phyloP scores from a whole-genome alignment of 1,140 invertebrate genomes.

The Drosophila takahashii region DNA sequence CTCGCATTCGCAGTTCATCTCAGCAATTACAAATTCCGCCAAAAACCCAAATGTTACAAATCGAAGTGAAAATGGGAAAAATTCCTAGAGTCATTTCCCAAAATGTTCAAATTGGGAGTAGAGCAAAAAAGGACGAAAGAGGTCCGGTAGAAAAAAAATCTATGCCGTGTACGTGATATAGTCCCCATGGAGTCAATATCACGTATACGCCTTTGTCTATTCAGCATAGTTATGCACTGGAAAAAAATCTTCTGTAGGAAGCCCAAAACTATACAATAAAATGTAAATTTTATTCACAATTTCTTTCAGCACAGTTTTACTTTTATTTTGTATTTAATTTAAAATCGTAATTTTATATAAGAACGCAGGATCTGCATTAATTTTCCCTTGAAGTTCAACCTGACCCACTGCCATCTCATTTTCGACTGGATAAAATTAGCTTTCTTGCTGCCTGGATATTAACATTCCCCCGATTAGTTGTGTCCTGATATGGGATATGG shows the following conservation, averaged over 20 bases:
- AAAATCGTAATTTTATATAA: too few relatives aligned
- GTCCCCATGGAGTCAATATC: background rate
- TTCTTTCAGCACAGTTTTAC: too few relatives aligned
- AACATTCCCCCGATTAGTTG: conserved; percentile 13
- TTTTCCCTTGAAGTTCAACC: background rate
- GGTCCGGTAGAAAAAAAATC: background rate
- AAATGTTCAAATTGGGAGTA: background rate
- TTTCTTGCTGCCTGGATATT: background rate
- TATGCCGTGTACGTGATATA: conserved; percentile 3
- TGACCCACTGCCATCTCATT: background rate
- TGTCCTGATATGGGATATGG: conserved; percentile 9
- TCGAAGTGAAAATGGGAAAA: background rate
- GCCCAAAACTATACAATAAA: too few relatives aligned
- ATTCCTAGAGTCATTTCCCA: background rate
- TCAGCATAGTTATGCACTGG: background rate
- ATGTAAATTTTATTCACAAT: too few relatives aligned
- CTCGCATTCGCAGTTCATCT: background rate
- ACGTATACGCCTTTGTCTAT: background rate
- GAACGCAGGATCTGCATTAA: background rate
- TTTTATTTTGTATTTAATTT: too few relatives aligned
- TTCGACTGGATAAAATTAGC: background rate
- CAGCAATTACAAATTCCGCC: conserved; percentile 2
- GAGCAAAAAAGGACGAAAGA: background rate
- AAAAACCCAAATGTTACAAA: background rate
- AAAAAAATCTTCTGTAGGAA: background rate